Percentiles rank a stretch among this genome's conserved stretches.
phyloP scores from a whole-genome alignment of 1,140 invertebrate genomes.

The Hermetia illucens region DNA sequence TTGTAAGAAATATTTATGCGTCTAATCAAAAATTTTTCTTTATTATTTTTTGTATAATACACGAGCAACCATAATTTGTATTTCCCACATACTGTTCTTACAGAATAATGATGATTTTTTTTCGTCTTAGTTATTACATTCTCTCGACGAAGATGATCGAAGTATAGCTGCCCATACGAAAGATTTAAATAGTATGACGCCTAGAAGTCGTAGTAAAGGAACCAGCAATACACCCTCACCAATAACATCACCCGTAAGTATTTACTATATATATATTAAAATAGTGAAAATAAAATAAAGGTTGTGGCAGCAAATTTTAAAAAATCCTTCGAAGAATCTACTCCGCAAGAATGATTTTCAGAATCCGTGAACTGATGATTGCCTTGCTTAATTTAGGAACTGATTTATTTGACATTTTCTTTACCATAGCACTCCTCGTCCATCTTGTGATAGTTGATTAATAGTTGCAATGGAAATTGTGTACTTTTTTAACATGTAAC shows the following conservation, averaged over 20 bases:
- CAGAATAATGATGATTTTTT: constrained; percentile 4
- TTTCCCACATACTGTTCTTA: too few species aligned
- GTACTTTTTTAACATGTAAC: too few species aligned
- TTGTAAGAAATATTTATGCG: constrained; percentile 9
- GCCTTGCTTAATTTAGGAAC: too few species aligned
- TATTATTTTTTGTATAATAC: constrained; percentile 5
- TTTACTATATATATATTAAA: neutral
- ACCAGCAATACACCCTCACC: constrained; percentile 5
- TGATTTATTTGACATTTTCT: too few species aligned
- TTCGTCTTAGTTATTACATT: constrained; percentile 40
- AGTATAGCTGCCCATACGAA: constrained; percentile 25
- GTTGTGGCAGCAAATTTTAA: neutral
- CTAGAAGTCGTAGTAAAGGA: constrained; percentile 2
- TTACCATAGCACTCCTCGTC: too few species aligned
- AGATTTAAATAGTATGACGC: constrained; percentile 1
- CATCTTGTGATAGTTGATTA: too few species aligned
- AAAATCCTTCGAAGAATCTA: too few species aligned
- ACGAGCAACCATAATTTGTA: too few species aligned
- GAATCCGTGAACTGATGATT: too few species aligned
- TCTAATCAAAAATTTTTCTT: constrained; percentile 1
- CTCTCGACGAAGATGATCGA: constrained; percentile 48
- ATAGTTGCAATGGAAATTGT: too few species aligned
- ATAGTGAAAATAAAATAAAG: neutral
- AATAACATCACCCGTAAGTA: neutral
- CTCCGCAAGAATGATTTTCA: too few species aligned